Conservation (phyloP, 2,888 invertebrate species). For the Caenorhabditis auriculariae region DNA sequence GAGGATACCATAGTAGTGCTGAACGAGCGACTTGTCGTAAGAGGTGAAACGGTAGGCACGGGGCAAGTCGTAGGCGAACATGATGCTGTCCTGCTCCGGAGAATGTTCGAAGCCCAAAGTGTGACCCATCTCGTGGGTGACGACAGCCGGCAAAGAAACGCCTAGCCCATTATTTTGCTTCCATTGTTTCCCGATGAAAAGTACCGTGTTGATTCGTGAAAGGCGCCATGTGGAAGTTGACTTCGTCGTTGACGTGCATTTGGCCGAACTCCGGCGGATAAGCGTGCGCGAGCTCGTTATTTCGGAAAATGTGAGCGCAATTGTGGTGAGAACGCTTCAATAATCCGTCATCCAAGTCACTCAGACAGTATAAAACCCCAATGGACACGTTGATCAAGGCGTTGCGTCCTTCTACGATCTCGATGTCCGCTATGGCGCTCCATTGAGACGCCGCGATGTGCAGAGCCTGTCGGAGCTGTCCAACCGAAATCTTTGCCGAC, state of each 20-base stretch:
- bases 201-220: slow-evolving; percentile 7
- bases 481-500: slow-evolving; percentile 9
- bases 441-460: slow-evolving; percentile 23
- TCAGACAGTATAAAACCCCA: too few species aligned
- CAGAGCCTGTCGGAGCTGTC: slow-evolving; percentile 13
- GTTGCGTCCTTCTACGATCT: slow-evolving; percentile 8
- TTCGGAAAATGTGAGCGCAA: neutral
- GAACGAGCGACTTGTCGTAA: slow-evolving; percentile 18
- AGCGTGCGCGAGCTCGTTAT: slow-evolving; percentile 16
- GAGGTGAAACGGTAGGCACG: slow-evolving; percentile 18
- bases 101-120: slow-evolving; percentile 27
- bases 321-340: neutral
- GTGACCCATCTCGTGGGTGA: slow-evolving; percentile 32
- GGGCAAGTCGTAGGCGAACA: slow-evolving; percentile 23
- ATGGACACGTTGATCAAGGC: slow-evolving; percentile 16
- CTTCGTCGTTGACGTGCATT: slow-evolving; percentile 25
- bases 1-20: slow-evolving; percentile 15
- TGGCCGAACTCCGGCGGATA: slow-evolving; percentile 23
- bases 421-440: slow-evolving; percentile 24
- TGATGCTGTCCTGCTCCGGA: slow-evolving; percentile 16
- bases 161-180: too few species aligned
- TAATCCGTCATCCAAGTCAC: neutral
- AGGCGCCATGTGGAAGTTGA: slow-evolving; percentile 17
- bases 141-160: slow-evolving; percentile 20
- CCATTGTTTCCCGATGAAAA: too few species aligned